These are phyloP conservation scores for Lytechinus pictus DNA, from an alignment of 35 echinoderm and acorn worm genomes.

Conservation along the genomic window DNA sequence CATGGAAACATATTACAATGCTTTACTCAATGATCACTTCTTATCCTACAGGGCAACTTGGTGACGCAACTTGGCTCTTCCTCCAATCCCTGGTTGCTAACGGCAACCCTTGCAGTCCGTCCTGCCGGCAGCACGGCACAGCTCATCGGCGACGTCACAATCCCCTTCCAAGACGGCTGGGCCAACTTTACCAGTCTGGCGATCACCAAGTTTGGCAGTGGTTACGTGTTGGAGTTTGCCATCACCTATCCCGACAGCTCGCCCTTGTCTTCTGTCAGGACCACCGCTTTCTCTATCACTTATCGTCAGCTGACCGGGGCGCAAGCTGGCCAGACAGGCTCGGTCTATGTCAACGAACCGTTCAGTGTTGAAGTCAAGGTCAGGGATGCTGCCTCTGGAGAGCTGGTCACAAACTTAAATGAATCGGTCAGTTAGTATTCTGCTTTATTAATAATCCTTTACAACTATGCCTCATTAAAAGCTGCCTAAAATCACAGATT, in stretches of 20 bases:
- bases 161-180: conserved; percentile 71
- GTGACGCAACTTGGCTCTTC: conserved; percentile 70
- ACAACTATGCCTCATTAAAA: background rate
- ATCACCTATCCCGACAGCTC: conserved; percentile 75
- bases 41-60: conserved; percentile 64
- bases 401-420: conserved; percentile 25
- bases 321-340: conserved; percentile 18
- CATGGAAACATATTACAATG: background rate
- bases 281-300: conserved; percentile 63
- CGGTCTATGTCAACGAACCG: conserved; percentile 23
- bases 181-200: conserved; percentile 81
- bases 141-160: conserved; percentile 75
- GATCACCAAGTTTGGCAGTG: conserved; percentile 42
- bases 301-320: conserved; percentile 29
- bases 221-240: conserved; percentile 78
- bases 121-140: background rate
- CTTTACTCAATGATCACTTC: background rate
- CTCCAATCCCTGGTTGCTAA: conserved; percentile 80
- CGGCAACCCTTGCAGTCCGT: conserved; percentile 51
- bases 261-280: conserved; percentile 39
- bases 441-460: background rate
- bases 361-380: conserved; percentile 65
- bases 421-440: conserved; percentile 6
- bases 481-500: background rate
- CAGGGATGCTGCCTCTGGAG: conserved; percentile 31